Evolutionary conservation across 2,797 vertebrate species (phyloP).

Genomic region (Pogonophryne albipinna): DNA sequence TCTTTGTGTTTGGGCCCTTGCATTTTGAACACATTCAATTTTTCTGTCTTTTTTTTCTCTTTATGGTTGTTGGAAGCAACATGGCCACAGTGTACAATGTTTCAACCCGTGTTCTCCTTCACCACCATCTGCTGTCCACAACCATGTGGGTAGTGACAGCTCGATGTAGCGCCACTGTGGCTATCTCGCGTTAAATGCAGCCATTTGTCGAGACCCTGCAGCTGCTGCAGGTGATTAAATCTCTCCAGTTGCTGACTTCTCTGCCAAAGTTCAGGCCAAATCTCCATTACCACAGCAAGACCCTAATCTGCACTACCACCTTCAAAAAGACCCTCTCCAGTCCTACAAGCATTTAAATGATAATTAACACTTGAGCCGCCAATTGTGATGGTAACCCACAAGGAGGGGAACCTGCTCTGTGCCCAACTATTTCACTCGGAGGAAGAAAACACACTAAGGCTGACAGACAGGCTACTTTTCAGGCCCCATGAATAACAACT

Average conservation of each 20-base stretch:
- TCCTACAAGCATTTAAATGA: conserved; percentile 86
- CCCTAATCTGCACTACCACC: conserved; percentile 64
- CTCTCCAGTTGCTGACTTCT: conserved; percentile 63
- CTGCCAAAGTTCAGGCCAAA: conserved; percentile 54
- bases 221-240: conserved; percentile 67
- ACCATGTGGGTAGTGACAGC: neutral
- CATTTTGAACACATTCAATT: neutral
- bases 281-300: conserved; percentile 53
- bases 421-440: conserved; percentile 54
- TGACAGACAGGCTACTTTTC: conserved; percentile 80
- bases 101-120: neutral
- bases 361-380: conserved; percentile 83
- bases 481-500: conserved; percentile 83
- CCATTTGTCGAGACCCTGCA: conserved; percentile 49
- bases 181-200: conserved; percentile 13
- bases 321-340: conserved; percentile 61
- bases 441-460: conserved; percentile 71
- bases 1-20: neutral
- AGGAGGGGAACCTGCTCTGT: conserved; percentile 51
- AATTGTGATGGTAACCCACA: conserved; percentile 67
- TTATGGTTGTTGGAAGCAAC: neutral
- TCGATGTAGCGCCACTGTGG: neutral
- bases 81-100: neutral
- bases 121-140: neutral
- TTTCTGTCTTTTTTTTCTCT: neutral